Evolutionary conservation across 2,888 invertebrate species (phyloP), one percentile per base, ranked within the genome.

Genomic region (Agriopis aurantiaria): DNA sequence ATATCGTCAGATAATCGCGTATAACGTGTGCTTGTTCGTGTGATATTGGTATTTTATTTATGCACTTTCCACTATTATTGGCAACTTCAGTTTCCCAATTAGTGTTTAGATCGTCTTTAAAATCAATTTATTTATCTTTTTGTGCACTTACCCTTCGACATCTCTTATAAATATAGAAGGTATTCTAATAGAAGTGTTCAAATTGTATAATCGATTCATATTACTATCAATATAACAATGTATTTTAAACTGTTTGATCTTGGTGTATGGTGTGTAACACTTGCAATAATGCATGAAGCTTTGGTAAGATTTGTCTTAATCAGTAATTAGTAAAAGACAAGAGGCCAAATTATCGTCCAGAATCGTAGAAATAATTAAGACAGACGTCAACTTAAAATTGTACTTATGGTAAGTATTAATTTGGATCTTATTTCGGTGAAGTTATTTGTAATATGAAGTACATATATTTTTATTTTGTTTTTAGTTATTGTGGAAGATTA

Each of bases 271-370:
- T 77, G 79, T 83, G 80, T 81, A 74, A 75, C 74, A 80, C 80
- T 74, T 80, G 81, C 82, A 82, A 81, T 80, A 80, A 80, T 80
- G 73, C 80, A 79, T 80, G 76, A 81, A 80, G 82, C 82, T 83
- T 83, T 80, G 80, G 80, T 83, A 78, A 81, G 79, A 79, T 83
- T 84, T 84, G 83, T 84, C 83, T 80, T 80, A 84, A 83, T 83
- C 82, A 84, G 77, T 86, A 86, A 85, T 88, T 83, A 88, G 79
- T 85, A 84, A 88, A 89, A 88, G 88, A 92, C 89, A 90, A 88
- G 93, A 88, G 92, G 93, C 93, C 93, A 93, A 93, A 93, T 92
- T 91, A 89, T 88, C 93, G 92, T 93, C 93, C 93, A 92, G 88
- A 75, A 66, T 70, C 66, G 72, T 75, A 73, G 65, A 71, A 68